These are phyloP conservation scores for Lasioglossum baleicum DNA, from an alignment of 1,140 invertebrate genomes.

Conservation along the genomic window DNA sequence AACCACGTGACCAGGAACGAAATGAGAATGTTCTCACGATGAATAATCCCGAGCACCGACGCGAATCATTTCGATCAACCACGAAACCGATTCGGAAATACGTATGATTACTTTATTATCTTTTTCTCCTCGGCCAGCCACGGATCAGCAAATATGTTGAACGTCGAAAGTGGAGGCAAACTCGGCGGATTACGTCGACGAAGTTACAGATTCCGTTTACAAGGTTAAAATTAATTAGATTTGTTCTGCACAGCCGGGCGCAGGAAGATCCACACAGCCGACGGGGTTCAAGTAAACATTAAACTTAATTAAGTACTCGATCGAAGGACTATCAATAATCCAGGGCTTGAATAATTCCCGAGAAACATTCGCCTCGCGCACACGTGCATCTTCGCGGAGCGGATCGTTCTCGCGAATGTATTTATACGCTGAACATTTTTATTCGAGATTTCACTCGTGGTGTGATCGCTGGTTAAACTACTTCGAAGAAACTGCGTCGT, in stretches of 20 bases:
- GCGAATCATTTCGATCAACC: neutral
- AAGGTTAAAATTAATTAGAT: constrained; percentile 17
- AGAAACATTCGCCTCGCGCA: neutral
- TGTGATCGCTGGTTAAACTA: no score
- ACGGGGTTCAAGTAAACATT: neutral
- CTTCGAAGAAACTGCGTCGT: no score
- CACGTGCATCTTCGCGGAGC: neutral
- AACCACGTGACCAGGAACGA: no score
- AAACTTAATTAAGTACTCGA: constrained; percentile 5
- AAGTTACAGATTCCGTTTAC: constrained; percentile 1
- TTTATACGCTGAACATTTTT: no score
- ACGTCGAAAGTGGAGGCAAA: neutral
- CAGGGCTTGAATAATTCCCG: neutral
- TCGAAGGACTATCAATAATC: constrained; percentile 14
- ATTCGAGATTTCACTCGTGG: no score
- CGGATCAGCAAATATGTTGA: neutral
- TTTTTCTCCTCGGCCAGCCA: neutral
- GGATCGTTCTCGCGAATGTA: no score
- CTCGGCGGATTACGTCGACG: neutral
- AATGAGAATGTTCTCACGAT: neutral
- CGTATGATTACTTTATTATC: neutral
- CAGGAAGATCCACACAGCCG: neutral
- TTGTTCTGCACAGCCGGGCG: neutral
- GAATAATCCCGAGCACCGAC: no score
- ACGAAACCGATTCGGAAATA: neutral